A percentile compares a stretch with the other conserved stretches of the same genome.
These are phyloP conservation scores for Diorhabda sublineata DNA, from an alignment of 1,140 invertebrate species.

Conservation along the genomic window DNA sequence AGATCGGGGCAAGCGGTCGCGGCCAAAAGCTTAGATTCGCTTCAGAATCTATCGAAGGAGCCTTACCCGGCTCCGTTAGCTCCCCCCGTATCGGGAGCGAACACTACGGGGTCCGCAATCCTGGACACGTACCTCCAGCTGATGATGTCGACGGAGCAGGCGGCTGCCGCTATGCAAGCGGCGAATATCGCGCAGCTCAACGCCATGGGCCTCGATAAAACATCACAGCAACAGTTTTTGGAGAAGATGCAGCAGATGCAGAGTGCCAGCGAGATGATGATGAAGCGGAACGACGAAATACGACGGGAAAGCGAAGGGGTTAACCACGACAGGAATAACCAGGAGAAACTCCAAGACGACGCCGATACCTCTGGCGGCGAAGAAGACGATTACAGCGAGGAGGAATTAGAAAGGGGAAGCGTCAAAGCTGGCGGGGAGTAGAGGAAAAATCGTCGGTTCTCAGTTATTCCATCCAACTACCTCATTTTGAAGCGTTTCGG, in stretches of 20 bases:
- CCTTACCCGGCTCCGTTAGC: slow-evolving; percentile 50
- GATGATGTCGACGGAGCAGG: slow-evolving; percentile 45
- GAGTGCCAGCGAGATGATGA: slow-evolving; percentile 42
- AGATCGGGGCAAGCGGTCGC: slow-evolving; percentile 55
- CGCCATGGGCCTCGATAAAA: slow-evolving; percentile 60
- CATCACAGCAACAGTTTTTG: slow-evolving; percentile 56
- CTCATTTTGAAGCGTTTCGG: slow-evolving; percentile 36
- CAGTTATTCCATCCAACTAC: slow-evolving; percentile 49
- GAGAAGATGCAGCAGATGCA: slow-evolving; percentile 57
- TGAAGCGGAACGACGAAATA: slow-evolving; percentile 44
- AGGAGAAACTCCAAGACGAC: slow-evolving; percentile 37
- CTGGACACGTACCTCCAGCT: slow-evolving; percentile 78
- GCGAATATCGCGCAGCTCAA: slow-evolving; percentile 67
- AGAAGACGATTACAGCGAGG: slow-evolving; percentile 46
- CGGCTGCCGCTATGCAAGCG: slow-evolving; percentile 46
- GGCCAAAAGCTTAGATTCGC: slow-evolving; percentile 59
- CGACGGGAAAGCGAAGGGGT: slow-evolving; percentile 39
- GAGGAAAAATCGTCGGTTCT: slow-evolving; percentile 27
- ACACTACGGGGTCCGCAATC: slow-evolving; percentile 67
- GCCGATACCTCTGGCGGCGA: slow-evolving; percentile 42
- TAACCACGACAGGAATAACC: slow-evolving; percentile 34
- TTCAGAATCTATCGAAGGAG: slow-evolving; percentile 50
- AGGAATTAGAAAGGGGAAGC: slow-evolving; percentile 42
- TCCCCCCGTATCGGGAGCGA: slow-evolving; percentile 44
- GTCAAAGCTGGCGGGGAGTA: slow-evolving; percentile 45